These are phyloP conservation scores for Rhinoraja longicauda DNA, from an alignment of 2,797 vertebrate species.

Conservation along the genomic window DNA sequence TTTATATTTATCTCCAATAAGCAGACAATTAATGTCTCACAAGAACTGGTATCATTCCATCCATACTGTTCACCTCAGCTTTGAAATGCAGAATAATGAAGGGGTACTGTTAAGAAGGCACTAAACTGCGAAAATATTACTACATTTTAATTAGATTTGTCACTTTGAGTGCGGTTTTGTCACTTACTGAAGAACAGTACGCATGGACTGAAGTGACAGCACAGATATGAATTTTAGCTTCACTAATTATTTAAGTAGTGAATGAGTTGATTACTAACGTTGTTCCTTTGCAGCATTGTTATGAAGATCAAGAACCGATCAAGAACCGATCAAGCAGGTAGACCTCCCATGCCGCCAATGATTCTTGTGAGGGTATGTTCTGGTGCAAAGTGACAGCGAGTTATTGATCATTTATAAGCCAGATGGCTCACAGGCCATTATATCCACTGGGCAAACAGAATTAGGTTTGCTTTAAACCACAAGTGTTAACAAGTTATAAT, in stretches of 20 bases:
- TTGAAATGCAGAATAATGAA: neutral
- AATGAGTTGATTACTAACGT: neutral
- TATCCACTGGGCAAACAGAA: neutral
- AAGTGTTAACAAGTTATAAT: neutral
- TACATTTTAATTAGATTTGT: neutral
- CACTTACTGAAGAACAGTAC: neutral
- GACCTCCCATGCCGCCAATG: neutral
- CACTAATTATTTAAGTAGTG: neutral
- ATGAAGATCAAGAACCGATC: neutral
- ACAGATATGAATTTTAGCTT: neutral
- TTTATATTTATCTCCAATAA: neutral
- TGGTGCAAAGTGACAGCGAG: conserved; percentile 1
- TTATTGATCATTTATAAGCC: neutral
- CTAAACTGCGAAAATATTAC: neutral
- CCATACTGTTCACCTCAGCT: neutral
- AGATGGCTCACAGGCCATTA: neutral
- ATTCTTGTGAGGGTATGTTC: neutral
- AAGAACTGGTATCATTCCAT: neutral
- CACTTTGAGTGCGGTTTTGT: neutral
- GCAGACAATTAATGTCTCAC: neutral
- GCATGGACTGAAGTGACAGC: neutral
- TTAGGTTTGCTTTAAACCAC: neutral
- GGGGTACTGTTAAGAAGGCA: neutral
- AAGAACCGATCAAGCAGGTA: neutral
- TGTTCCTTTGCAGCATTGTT: neutral